Evolutionary conservation across 2,888 invertebrate genomes (phyloP).

Genomic region (Drosophila crucigera): DNA sequence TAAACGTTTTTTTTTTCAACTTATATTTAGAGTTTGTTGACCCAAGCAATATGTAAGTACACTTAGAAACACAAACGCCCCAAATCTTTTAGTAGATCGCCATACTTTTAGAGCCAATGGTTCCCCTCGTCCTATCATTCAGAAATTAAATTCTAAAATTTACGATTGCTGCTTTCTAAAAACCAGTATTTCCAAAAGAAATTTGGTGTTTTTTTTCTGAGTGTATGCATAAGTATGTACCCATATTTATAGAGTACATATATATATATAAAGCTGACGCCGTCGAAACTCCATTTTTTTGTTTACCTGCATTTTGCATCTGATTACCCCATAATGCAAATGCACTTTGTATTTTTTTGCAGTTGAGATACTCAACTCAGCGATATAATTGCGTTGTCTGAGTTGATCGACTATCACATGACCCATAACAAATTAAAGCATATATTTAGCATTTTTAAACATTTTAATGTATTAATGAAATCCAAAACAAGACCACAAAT

Average conservation of each 20-base stretch:
- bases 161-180: neutral
- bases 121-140: neutral
- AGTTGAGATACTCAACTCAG: constrained; percentile 1
- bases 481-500: constrained; percentile 1
- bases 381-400: neutral
- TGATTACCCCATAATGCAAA: constrained; percentile 46
- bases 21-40: constrained; percentile 15
- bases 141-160: neutral
- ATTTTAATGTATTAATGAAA: constrained; percentile 37
- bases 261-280: constrained; percentile 6
- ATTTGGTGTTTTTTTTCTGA: neutral
- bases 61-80: neutral
- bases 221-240: constrained; percentile 3
- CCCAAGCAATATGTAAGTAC: constrained; percentile 2
- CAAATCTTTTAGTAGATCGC: neutral
- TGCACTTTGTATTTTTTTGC: constrained; percentile 28
- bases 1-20: neutral
- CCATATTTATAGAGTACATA: neutral
- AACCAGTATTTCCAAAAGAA: neutral
- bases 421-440: neutral
- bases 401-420: neutral
- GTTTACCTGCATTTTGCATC: constrained; percentile 26
- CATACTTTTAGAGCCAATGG: neutral
- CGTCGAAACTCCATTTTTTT: constrained; percentile 3
- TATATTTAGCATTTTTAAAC: constrained; percentile 29